phyloP scores from a whole-genome alignment of 2,888 invertebrate species.

The Cataglyphis albicans region DNA sequence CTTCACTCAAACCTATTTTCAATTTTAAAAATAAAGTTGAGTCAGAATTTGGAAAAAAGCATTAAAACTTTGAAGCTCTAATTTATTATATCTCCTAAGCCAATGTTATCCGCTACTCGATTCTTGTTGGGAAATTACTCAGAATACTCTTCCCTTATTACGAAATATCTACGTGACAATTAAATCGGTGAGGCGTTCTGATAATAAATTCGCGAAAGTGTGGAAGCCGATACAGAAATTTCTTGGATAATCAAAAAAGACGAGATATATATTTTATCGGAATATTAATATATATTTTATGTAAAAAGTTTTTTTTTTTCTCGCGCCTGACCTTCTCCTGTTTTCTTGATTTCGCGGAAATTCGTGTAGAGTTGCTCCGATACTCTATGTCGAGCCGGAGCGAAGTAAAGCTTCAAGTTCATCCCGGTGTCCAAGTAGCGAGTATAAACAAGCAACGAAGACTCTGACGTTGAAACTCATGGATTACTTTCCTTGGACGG shows the following conservation, averaged over 20 bases:
- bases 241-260: not conserved
- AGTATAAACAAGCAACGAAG: conserved; percentile 32
- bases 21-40: too few relatives aligned
- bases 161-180: too few relatives aligned
- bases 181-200: too few relatives aligned
- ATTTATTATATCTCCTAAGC: too few relatives aligned
- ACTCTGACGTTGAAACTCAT: conserved; percentile 20
- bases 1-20: too few relatives aligned
- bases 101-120: too few relatives aligned
- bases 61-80: too few relatives aligned
- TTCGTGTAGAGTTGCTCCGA: not conserved
- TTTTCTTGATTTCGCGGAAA: not conserved
- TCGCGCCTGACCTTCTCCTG: not conserved
- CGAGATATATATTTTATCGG: not conserved
- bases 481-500: conserved; percentile 44
- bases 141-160: too few relatives aligned
- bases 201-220: not conserved
- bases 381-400: not conserved
- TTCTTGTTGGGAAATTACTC: too few relatives aligned
- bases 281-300: not conserved
- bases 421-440: conserved; percentile 16
- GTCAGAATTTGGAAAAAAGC: too few relatives aligned
- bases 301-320: not conserved
- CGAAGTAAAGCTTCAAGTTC: conserved; percentile 12
- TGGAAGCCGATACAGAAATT: not conserved